Evolutionary conservation across 2,888 invertebrate species (phyloP), one percentile per base, ranked within the genome.

Genomic region (Trichogramma evanescens): DNA sequence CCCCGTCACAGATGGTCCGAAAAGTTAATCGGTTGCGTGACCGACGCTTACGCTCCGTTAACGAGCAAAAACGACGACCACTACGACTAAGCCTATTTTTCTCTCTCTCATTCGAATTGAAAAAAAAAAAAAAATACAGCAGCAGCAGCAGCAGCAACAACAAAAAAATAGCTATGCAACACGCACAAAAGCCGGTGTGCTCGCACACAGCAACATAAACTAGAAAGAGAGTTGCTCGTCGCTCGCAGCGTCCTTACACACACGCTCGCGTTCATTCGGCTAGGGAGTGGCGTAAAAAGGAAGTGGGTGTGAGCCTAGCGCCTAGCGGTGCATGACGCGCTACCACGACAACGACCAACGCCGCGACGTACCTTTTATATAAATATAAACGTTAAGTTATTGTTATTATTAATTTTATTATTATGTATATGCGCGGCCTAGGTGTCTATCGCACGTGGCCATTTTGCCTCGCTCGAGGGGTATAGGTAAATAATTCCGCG

Each of bases 231-330:
- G 26, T 26, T 26, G 26, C 26, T 26, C 26, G 26, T 26, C 26
- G 40, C 10, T 5, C n/a, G 42, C 42, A 40, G 54, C 52, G 60
- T 61, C 65, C 62, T 66, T 65, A 65, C 67, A 65, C 67, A 67
- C 62, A 64, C 67, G 66, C 66, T 62, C 66, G 70, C 45, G 8
- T 45, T 45, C 9, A n/a, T n/a, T 9, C 45, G 70, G 64, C 64
- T 72, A 75, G 76, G 77, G 77, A 76, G 77, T 77, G 77, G 77
- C 76, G 69, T 75, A 76, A 77, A 75, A 75, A 76, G 77, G 77
- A 77, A 77, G 76, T 77, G 77, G 77, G 76, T 77, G 77, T 76
- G 77, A 76, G 73, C 75, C 72, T 66, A 66, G 69, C 71, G 74
- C 54, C 58, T 61, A 61, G 58, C 64, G 62, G 61, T 61, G 64